Base-by-base conservation (phyloP, 2,797 vertebrate species). In the Acanthurus tractus region DNA sequence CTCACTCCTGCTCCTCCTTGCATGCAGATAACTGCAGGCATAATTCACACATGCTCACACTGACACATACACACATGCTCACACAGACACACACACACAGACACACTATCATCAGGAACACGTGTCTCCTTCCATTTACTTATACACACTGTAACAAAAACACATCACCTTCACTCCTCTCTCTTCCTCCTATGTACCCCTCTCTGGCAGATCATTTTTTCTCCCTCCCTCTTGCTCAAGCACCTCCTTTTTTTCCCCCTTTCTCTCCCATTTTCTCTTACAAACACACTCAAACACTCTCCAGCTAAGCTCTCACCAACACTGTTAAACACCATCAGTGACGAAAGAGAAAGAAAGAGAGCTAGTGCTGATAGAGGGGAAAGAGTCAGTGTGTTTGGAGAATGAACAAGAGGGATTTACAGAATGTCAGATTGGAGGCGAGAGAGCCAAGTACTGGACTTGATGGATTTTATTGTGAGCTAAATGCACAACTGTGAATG, bases 21-120 rank as follows among this genome's bases (percentile, higher is more conserved):
- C 80, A 78, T 84, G 76, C 61, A 71, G 79, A 84, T 83, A 77
- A 83, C 78, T 84, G 73, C 64, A 75, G 77, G 66, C 65, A 46
- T 67, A 79, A 61, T 79, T 86, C 85, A 81, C 83, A 84, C 83
- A 72, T 58, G 22, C 63, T 34, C 67, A 50, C 49, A 52, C 70
- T 56, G 62, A 50, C 59, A 23, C 63, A 15, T 25, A 25, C 20
- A n/a, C 22, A 34, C 29, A 56, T n/a, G 20, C 20, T 50, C 57
- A 25, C 67, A 20, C 86, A 86, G 79, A 86, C 76, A 58, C 55
- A 55, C 64, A 44, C 63, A 65, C 48, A 59, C 72, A 68, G 44
- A 59, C 72, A 70, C 29, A 34, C 29, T 0, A 34, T 34, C 29
- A 55, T 62, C 57, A 56, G 17, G 75, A 25, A 75, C 67, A 71